These are phyloP conservation scores for Elgaria multicarinata DNA, from an alignment of 2,113 vertebrate genomes.

Conservation along the genomic window DNA sequence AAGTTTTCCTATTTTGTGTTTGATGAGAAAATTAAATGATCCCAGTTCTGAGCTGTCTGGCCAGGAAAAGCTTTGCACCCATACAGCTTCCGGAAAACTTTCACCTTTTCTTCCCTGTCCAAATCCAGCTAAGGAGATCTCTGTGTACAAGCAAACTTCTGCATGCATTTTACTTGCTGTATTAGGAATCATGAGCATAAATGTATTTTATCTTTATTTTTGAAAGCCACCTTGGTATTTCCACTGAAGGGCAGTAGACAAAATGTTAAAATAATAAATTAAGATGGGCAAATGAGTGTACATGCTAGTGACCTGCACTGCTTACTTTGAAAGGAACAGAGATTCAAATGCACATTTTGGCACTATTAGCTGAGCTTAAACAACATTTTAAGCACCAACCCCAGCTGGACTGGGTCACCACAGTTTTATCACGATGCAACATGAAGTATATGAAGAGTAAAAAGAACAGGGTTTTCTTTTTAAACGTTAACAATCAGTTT, in stretches of 20 bases:
- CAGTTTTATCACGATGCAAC: not conserved
- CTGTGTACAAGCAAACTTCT: not conserved
- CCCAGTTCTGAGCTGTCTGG: not conserved
- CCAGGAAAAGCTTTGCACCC: not conserved
- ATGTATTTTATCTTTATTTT: not conserved
- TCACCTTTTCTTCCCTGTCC: not conserved
- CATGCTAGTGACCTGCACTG: not conserved
- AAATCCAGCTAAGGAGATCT: not conserved
- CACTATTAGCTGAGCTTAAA: not conserved
- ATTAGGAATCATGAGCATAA: not conserved
- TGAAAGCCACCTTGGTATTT: not conserved
- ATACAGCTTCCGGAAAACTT: not conserved
- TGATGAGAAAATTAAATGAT: not conserved
- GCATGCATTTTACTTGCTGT: not conserved
- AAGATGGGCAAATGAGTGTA: not conserved
- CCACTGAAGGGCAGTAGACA: not conserved
- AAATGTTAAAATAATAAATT: not conserved
- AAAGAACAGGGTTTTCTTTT: not conserved
- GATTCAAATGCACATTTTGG: not conserved
- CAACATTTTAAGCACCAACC: not conserved
- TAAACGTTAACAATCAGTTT: not conserved
- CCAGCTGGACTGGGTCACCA: not conserved
- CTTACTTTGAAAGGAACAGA: not conserved
- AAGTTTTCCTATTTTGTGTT: not conserved
- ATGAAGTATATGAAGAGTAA: not conserved